Evolutionary conservation across 1,140 invertebrate species (phyloP).

Genomic region (Sminthurides bifidus): DNA sequence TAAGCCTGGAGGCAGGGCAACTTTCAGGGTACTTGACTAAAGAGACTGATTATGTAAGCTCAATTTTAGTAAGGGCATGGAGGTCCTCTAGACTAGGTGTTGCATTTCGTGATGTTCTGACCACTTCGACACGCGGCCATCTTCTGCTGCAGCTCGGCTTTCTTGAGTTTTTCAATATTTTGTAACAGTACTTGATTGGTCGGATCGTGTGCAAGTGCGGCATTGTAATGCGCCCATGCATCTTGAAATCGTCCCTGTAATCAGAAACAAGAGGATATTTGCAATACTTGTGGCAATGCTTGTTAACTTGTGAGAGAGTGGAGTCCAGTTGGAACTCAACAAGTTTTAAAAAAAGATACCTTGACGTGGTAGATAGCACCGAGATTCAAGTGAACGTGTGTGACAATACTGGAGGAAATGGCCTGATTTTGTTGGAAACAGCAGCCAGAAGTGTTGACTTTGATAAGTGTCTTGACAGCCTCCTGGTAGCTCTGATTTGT

Average conservation of each 20-base stretch:
- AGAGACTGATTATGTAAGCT: too few species aligned
- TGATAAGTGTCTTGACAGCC: constrained; percentile 19
- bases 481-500: constrained; percentile 29
- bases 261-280: constrained; percentile 7
- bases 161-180: constrained; percentile 33
- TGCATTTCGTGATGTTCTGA: too few species aligned
- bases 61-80: too few species aligned
- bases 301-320: too few species aligned
- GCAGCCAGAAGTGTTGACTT: constrained; percentile 21
- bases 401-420: constrained; percentile 18
- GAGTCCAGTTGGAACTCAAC: background rate
- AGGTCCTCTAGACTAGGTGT: too few species aligned
- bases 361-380: constrained; percentile 31
- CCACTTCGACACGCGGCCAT: constrained; percentile 11
- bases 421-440: constrained; percentile 15
- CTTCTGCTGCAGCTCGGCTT: constrained; percentile 27
- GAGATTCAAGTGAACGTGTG: constrained; percentile 30
- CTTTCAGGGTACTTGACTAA: too few species aligned
- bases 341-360: too few species aligned
- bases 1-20: too few species aligned
- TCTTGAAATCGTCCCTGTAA: constrained; percentile 31
- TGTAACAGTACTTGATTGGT: constrained; percentile 32
- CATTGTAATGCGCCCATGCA: constrained; percentile 33
- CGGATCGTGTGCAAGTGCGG: constrained; percentile 31
- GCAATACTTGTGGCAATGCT: constrained; percentile 3